Evolutionary conservation across 1,140 invertebrate species (phyloP).

Genomic region (Solen grandis): DNA sequence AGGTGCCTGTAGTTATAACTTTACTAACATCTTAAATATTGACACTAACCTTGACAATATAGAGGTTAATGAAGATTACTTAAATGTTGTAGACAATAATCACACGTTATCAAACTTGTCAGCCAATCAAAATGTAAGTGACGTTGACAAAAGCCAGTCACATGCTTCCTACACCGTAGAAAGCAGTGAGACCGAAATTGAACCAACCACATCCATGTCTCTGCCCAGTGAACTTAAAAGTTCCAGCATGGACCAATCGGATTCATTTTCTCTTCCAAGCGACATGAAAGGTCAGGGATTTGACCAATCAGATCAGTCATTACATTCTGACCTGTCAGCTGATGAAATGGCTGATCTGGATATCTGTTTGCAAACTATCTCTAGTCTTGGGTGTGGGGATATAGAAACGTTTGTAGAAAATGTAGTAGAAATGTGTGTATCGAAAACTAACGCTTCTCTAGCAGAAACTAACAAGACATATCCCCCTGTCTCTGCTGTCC

Average conservation of each 20-base stretch:
- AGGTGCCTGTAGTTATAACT: conserved; percentile 52
- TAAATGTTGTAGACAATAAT: conserved; percentile 57
- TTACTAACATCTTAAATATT: conserved; percentile 56
- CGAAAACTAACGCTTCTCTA: conserved; percentile 36
- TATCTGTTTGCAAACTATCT: conserved; percentile 44
- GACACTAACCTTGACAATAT: conserved; percentile 60
- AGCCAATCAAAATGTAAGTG: conserved; percentile 80
- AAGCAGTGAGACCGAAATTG: conserved; percentile 53
- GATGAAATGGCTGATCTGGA: conserved; percentile 51
- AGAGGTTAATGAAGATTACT: conserved; percentile 57
- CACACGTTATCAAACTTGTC: conserved; percentile 67
- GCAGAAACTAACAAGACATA: background rate
- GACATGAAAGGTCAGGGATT: conserved; percentile 26
- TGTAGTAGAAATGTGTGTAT: conserved; percentile 43
- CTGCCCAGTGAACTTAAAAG: conserved; percentile 53
- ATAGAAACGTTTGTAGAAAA: conserved; percentile 53
- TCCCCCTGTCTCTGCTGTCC: background rate
- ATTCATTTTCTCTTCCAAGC: conserved; percentile 42
- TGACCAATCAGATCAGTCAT: conserved; percentile 50
- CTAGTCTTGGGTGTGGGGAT: conserved; percentile 39
- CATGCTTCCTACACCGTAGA: conserved; percentile 43
- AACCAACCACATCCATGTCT: conserved; percentile 49
- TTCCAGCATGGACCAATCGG: conserved; percentile 43
- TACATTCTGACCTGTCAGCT: conserved; percentile 50
- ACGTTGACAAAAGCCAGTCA: conserved; percentile 72